Evolutionary conservation across 2,113 vertebrate genomes (phyloP), one percentile per base, ranked within the genome.

Genomic region (Mixornis gularis): DNA sequence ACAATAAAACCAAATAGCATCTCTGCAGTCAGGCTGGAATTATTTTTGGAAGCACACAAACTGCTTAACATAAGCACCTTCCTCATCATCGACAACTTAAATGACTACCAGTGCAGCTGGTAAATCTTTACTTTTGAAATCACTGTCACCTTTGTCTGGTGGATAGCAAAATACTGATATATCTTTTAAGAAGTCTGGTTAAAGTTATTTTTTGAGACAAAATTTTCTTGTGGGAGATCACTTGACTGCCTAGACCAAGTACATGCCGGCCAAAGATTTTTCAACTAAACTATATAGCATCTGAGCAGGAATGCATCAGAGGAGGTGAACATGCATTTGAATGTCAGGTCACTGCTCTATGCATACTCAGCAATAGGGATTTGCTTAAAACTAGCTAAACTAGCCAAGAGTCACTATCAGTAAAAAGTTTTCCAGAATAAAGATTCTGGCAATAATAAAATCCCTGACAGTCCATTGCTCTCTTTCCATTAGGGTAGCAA

Each of bases 41-140:
- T 59, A 43, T 13, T 79, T 83, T 52, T 55, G 40, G 59, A 48
- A 68, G 58, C 36, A 38, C n/a, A 46, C 32, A 40, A 52, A 62
- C 30, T 16, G 9, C 26, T 38, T 51, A 24, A 32, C 19, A 15
- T 0, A 2, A 1, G 5, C 16, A 34, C 20, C n/a, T 76, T 80
- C 30, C 40, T 64, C 64, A 41, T 46, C 40, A 68, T 25, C 32
- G 30, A 27, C 36, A 59, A 55, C 32, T 83, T 17, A 21, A 32
- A 41, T 10, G 13, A 89, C 48, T 66, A 41, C 34, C 29, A 53
- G 56, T 29, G 63, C 17, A 30, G 18, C 34, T 49, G 11, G 19
- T n/a, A 74, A n/a, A 29, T 36, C 43, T 88, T 74, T n/a, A 58
- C 24, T 81, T 92, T 52, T 68, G 17, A 53, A 79, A 93, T 38